A percentile compares a stretch with the other conserved stretches of the same genome.
These are phyloP conservation scores for Chlorodrepanis virens DNA, from an alignment of 2,113 vertebrate genomes.

Conservation along the genomic window DNA sequence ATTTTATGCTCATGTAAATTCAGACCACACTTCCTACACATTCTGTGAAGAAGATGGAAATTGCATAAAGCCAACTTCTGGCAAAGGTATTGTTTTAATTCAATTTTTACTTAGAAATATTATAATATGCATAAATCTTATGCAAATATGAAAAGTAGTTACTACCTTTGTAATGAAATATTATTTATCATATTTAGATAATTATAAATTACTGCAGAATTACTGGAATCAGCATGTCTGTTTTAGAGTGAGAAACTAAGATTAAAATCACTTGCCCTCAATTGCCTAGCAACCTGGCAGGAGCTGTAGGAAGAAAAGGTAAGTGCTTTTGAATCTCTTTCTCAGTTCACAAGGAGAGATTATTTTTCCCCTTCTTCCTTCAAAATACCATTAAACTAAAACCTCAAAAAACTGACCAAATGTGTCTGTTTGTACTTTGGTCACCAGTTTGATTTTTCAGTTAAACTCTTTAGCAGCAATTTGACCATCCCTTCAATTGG, in stretches of 20 bases:
- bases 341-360: not conserved
- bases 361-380: not conserved
- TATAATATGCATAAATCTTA: not conserved
- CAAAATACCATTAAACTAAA: not conserved
- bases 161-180: not conserved
- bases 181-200: not conserved
- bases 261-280: not conserved
- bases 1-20: not conserved
- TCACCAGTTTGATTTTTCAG: not conserved
- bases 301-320: not conserved
- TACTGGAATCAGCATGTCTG: not conserved
- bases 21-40: not conserved
- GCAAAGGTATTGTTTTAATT: not conserved
- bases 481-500: not conserved
- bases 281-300: not conserved
- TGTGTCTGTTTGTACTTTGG: not conserved
- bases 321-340: not conserved
- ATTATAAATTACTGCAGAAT: not conserved
- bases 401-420: not conserved
- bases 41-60: not conserved
- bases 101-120: not conserved
- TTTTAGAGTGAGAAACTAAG: not conserved
- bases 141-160: not conserved
- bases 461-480: not conserved
- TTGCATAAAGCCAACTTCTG: not conserved